Conservation (phyloP, 2,888 invertebrate genomes). For the Sisyra terminalis region DNA sequence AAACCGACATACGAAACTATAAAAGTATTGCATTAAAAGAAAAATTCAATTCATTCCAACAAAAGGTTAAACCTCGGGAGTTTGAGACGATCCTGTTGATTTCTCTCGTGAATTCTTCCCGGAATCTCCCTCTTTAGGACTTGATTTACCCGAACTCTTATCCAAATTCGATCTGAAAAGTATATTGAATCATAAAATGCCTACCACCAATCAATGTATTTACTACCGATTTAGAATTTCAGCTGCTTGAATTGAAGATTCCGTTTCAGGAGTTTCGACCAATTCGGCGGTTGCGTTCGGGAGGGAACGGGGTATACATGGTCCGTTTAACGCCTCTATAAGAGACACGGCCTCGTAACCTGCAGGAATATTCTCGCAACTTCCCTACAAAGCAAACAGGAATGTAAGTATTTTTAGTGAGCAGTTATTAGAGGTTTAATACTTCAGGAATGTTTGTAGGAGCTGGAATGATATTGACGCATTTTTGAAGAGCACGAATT, state of each 20-base stretch:
- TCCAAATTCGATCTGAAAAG: slow-evolving; percentile 27
- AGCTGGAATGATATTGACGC: slow-evolving; percentile 31
- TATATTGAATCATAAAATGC: neutral
- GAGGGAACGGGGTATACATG: slow-evolving; percentile 39
- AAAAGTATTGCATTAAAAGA: slow-evolving; percentile 6
- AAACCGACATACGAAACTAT: slow-evolving; percentile 55
- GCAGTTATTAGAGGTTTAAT: too few species aligned
- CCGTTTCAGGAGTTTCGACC: slow-evolving; percentile 43
- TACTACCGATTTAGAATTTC: slow-evolving; percentile 42
- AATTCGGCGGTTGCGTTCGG: slow-evolving; percentile 27
- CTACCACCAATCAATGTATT: neutral
- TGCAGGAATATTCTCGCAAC: slow-evolving; percentile 71
- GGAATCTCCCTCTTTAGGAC: slow-evolving; percentile 22
- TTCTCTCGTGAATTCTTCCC: slow-evolving; percentile 22
- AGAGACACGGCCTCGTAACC: slow-evolving; percentile 90
- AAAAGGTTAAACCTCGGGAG: slow-evolving; percentile 29
- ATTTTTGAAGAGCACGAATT: slow-evolving; percentile 81
- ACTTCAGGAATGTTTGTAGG: slow-evolving; percentile 46
- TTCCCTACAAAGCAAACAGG: slow-evolving; percentile 31
- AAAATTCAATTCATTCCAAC: slow-evolving; percentile 6
- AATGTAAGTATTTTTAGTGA: neutral
- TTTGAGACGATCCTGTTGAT: slow-evolving; percentile 21
- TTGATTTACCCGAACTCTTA: slow-evolving; percentile 25
- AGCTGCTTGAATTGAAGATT: slow-evolving; percentile 47
- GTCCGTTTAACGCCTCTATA: slow-evolving; percentile 92